Evolutionary conservation across 2,113 vertebrate genomes (phyloP), one percentile per base, ranked within the genome.

Genomic region (Salvelinus sp.): DNA sequence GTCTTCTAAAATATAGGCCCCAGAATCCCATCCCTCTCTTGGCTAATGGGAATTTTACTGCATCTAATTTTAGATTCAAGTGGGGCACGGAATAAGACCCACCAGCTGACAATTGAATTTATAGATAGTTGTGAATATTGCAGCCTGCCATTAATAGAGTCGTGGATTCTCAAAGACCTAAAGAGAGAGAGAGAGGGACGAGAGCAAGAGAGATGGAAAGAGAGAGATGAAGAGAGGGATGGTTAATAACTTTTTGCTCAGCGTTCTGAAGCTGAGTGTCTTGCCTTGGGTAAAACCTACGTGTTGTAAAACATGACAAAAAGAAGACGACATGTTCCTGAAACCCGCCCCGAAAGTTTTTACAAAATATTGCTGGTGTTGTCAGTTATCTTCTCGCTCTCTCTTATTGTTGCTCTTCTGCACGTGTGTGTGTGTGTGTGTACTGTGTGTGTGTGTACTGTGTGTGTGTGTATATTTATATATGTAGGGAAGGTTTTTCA

Each of bases 71-170:
- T 95, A 95, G 94, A 96, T 94, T 96, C 93, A 94, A 95, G 94
- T 92, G 91, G 92, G 86, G 93, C 93, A 94, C 90, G 90, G 95
- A 95, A 94, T 95, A 96, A 96, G 95, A 94, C 87, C 93, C 88
- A 94, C 93, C 68, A 82, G 93, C 94, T 96, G 96, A 96, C 96
- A 96, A 95, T 96, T 96, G 94, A 95, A 96, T 99, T 97, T 96
- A 98, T 96, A 96, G 95, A 96, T 94, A 94, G 93, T 95, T 95
- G 94, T 96, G 95, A 96, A 96, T 95, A 95, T 96, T 95, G 95
- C 95, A 95, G 94, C 93, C 92, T 94, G 93, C 93, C 54, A 95
- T 96, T 97, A 97, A 97, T 97, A 93, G 95, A 95, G 93, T 94
- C 93, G 90, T 94, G 94, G 94, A 94, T 94, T 95, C 94, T 94